Percentiles rank a stretch among this genome's conserved stretches.
phyloP scores from a whole-genome alignment of 2,113 vertebrate genomes.

The Bettongia penicillata region DNA sequence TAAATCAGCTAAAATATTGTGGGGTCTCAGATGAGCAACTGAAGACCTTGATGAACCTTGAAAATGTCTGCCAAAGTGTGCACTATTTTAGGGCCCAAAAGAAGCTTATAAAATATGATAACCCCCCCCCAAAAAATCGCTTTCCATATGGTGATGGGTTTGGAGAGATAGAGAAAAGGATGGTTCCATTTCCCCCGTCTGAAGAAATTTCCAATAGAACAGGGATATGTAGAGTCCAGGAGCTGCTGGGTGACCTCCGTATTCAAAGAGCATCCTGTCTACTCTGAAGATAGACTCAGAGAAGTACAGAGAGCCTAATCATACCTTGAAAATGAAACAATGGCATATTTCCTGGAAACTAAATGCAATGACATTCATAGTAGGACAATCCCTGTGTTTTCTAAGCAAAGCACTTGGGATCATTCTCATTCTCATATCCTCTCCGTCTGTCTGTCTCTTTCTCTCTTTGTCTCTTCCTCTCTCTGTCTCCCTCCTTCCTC shows the following conservation, averaged over 20 bases:
- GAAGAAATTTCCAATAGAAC: neutral
- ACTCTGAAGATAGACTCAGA: neutral
- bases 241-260: neutral
- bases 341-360: neutral
- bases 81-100: neutral
- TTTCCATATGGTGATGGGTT: neutral
- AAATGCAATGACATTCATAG: neutral
- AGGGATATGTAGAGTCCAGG: neutral
- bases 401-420: neutral
- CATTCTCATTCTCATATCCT: neutral
- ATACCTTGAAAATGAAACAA: conserved; percentile 16
- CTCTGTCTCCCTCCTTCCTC: no score
- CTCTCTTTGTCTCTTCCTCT: no score
- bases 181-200: neutral
- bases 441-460: no score
- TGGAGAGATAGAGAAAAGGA: neutral
- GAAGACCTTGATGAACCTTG: neutral
- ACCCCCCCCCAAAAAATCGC: neutral
- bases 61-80: neutral
- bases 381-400: neutral
- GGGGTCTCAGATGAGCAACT: neutral
- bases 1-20: conserved; percentile 26
- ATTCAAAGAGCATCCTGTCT: neutral
- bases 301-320: conserved; percentile 3
- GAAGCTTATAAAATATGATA: neutral